Evolutionary conservation across 2,797 vertebrate genomes (phyloP).

Genomic region (Pristis pectinata): DNA sequence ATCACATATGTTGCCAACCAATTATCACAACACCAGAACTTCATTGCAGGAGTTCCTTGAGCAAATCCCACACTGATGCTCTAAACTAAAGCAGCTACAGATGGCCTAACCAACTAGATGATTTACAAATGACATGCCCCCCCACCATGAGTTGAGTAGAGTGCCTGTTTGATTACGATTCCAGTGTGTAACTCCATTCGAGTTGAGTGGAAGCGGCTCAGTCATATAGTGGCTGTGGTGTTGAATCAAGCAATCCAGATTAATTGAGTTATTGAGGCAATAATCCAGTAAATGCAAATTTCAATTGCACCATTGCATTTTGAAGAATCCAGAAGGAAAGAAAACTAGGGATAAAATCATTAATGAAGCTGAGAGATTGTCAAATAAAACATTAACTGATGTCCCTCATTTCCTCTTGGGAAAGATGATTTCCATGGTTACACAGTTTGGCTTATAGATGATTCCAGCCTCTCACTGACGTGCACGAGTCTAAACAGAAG

Average conservation of each 20-base stretch:
- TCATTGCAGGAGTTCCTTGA: neutral
- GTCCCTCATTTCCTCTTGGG: too few species aligned
- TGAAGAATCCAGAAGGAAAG: neutral
- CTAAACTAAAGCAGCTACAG: too few species aligned
- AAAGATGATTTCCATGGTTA: too few species aligned
- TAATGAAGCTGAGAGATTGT: neutral
- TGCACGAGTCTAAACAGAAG: too few species aligned
- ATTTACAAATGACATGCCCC: too few species aligned
- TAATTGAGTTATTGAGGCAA: neutral
- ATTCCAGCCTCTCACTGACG: too few species aligned
- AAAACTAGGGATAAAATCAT: neutral
- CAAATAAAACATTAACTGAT: neutral
- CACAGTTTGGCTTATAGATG: too few species aligned
- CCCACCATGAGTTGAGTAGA: too few species aligned
- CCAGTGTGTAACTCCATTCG: too few species aligned
- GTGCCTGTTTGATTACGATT: too few species aligned
- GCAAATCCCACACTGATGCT: neutral
- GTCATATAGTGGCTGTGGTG: neutral
- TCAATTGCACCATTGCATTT: too few species aligned
- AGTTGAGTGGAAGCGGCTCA: neutral
- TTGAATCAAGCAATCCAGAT: neutral
- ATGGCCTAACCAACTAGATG: too few species aligned
- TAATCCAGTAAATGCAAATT: neutral
- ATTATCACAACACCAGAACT: neutral
- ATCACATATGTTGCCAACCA: neutral